Conservation (phyloP, 2,888 invertebrate species). For the Agapetus fuscipes region DNA sequence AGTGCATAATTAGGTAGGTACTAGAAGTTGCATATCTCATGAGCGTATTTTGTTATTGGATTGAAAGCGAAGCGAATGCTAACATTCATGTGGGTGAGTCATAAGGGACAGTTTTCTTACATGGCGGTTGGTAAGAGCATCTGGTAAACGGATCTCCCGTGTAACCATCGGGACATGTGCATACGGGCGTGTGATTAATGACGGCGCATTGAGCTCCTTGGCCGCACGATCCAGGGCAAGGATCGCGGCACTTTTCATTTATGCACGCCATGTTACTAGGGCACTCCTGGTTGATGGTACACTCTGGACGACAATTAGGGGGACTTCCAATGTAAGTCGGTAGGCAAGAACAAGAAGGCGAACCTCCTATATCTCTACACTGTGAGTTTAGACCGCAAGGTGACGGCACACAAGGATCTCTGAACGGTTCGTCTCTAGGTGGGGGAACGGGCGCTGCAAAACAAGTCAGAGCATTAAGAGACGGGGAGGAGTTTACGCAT, state of each 20-base stretch:
- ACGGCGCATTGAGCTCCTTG: conserved; percentile 61
- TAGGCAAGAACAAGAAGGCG: conserved; percentile 64
- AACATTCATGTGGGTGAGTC: no score
- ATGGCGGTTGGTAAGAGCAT: no score
- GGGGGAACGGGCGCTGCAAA: conserved; percentile 26
- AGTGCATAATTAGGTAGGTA: no score
- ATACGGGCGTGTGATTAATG: conserved; percentile 64
- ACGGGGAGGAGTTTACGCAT: no score
- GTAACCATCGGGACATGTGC: no score
- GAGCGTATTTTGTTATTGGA: no score
- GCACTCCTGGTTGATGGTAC: conserved; percentile 66
- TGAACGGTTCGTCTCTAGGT: conserved; percentile 29
- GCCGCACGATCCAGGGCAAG: conserved; percentile 71
- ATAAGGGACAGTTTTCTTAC: no score
- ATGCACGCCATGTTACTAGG: conserved; percentile 61
- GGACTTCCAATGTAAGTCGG: conserved; percentile 63
- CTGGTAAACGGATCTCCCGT: no score
- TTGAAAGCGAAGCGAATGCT: no score
- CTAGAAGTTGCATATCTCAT: no score
- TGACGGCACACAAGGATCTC: conserved; percentile 64
- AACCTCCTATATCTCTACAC: conserved; percentile 55
- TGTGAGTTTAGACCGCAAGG: conserved; percentile 72
- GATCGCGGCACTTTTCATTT: conserved; percentile 62
- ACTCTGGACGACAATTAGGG: conserved; percentile 70
- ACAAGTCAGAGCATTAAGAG: no score